A percentile compares a stretch with the other conserved stretches of the same genome.
phyloP scores from a whole-genome alignment of 2,888 invertebrate species.

The Lampropteryx suffumata region DNA sequence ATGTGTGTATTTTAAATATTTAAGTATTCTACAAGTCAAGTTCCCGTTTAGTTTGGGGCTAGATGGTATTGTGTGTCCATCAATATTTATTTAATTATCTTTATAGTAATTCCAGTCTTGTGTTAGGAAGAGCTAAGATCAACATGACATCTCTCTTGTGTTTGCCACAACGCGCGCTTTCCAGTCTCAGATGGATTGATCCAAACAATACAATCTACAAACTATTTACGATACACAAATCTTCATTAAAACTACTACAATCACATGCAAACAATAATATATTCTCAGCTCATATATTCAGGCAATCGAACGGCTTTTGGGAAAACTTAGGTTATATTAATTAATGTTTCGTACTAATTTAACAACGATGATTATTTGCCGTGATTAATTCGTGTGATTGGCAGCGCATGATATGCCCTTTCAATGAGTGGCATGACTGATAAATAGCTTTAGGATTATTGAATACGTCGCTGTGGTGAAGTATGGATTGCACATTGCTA shows the following conservation, averaged over 20 bases:
- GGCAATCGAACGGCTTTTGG: slow-evolving; percentile 17
- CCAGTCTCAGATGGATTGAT: background rate
- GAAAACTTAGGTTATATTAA: slow-evolving; percentile 32
- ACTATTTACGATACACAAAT: background rate
- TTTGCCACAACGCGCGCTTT: too few relatives aligned
- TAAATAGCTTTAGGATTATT: background rate
- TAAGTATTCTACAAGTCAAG: too few relatives aligned
- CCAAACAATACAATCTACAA: background rate
- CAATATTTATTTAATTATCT: too few relatives aligned
- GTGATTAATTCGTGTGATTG: slow-evolving; percentile 29
- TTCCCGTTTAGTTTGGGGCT: too few relatives aligned
- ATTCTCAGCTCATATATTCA: slow-evolving; percentile 25
- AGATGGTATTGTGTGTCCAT: too few relatives aligned
- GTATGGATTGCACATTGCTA: background rate
- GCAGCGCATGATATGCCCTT: slow-evolving; percentile 25
- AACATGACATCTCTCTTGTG: too few relatives aligned
- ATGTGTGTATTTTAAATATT: too few relatives aligned
- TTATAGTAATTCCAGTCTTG: background rate
- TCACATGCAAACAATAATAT: slow-evolving; percentile 7
- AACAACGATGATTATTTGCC: slow-evolving; percentile 5
- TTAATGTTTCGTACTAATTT: slow-evolving; percentile 27
- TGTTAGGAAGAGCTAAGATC: background rate
- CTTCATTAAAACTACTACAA: slow-evolving; percentile 3
- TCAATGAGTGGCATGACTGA: slow-evolving; percentile 5
- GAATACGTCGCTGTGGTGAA: background rate